A percentile compares a stretch with the other conserved stretches of the same genome.
These are phyloP conservation scores for Aphelenchoides avenae DNA, from an alignment of 1,140 invertebrate species.

Conservation along the genomic window DNA sequence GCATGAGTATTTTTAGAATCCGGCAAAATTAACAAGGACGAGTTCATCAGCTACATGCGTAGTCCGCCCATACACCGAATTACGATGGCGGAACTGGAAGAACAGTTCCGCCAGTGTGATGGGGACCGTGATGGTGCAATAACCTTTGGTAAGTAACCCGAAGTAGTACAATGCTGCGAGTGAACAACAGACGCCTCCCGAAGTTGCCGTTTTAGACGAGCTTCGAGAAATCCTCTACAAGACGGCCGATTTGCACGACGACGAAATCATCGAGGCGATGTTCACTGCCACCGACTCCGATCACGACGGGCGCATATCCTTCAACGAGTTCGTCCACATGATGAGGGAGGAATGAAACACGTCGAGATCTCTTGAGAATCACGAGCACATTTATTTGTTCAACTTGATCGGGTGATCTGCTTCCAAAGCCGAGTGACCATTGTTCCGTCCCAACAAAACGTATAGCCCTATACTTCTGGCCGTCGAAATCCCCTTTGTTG, in stretches of 20 bases:
- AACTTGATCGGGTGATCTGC: no score
- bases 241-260: slow-evolving; percentile 44
- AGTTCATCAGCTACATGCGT: slow-evolving; percentile 52
- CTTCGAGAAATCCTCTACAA: slow-evolving; percentile 41
- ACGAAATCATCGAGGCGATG: slow-evolving; percentile 34
- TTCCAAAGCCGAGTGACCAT: no score
- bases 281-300: slow-evolving; percentile 47
- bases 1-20: slow-evolving; percentile 36
- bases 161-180: background rate
- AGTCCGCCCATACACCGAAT: slow-evolving; percentile 48
- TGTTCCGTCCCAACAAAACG: no score
- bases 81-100: slow-evolving; percentile 46
- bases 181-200: background rate
- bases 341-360: slow-evolving; percentile 37
- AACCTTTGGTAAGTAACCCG: slow-evolving; percentile 36
- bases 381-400: no score
- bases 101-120: slow-evolving; percentile 42
- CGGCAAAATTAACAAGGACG: slow-evolving; percentile 55
- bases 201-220: slow-evolving; percentile 38
- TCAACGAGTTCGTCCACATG: slow-evolving; percentile 49
- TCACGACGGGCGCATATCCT: slow-evolving; percentile 44
- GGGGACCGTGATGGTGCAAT: slow-evolving; percentile 49
- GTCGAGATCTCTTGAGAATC: no score
- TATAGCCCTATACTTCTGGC: no score
- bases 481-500: no score